Conservation (phyloP, 2,888 invertebrate genomes). For the Pristionchus entomophagus region DNA sequence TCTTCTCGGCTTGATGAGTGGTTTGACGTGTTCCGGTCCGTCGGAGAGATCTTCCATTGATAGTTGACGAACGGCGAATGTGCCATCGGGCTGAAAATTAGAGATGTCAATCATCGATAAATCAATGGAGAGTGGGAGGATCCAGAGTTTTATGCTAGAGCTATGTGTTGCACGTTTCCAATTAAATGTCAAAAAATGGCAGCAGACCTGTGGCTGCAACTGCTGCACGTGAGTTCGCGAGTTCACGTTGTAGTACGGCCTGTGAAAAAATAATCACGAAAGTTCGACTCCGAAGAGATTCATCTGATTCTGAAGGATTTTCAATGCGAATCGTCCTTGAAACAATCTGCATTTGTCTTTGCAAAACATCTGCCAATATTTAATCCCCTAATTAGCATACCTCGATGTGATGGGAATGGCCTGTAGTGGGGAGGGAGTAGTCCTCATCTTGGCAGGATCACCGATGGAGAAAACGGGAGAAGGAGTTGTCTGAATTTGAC, state of each 20-base stretch:
- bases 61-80: background rate
- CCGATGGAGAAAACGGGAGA: constrained; percentile 28
- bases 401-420: constrained; percentile 5
- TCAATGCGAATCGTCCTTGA: background rate
- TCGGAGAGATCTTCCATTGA: no score
- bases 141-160: no score
- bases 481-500: background rate
- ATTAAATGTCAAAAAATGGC: no score
- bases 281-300: no score
- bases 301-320: background rate
- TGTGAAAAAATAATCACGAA: background rate
- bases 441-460: background rate
- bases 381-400: background rate
- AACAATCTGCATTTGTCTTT: background rate
- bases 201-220: background rate
- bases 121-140: background rate
- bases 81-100: background rate
- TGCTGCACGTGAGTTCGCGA: constrained; percentile 25
- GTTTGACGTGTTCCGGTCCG: background rate
- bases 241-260: constrained; percentile 37
- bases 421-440: background rate
- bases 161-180: no score
- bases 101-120: background rate
- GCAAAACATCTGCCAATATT: background rate
- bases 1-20: constrained; percentile 9